Base-by-base conservation (phyloP, 2,797 vertebrate species). In the Tenualosa ilisha region DNA sequence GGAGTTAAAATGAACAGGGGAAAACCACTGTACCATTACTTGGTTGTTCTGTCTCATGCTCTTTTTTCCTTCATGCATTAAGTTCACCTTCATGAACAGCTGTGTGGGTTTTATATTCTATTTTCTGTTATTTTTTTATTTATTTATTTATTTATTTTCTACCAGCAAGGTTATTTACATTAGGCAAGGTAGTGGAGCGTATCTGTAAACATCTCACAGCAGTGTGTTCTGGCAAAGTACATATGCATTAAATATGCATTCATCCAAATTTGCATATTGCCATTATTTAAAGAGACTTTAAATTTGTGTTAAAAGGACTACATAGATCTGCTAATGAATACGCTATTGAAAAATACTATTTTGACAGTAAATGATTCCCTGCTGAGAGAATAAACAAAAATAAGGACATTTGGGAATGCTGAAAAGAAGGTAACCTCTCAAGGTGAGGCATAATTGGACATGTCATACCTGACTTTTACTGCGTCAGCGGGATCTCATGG, bases 61-160 rank as follows among this genome's bases (percentile, higher is more conserved):
- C 68, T 15, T 20, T 75, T 3, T 75, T 72, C 37, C 40, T 17
- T 75, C 31, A 75, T 75, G 68, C 68, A 43, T 75, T 31, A 75
- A 75, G 68, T 43, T 75, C 68, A 75, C 68, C 68, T 75, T 75
- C 68, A 40, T 40, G 31, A 75, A 40, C 31, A 75, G 68, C 68
- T 75, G 56, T 59, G 56, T 59, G 53, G 13, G 12, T 54, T 54
- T 51, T 9, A 5, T 2, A 6, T 12, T 12, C 50, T 24, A 31
- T 31, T 31, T 31, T 31, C 31, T 31, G 61, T 0, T n/a, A 24
- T 26, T 11, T 26, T 65, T 65, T 65, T 24, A 0, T 31, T 11
- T 31, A 31, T 31, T 31, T 31, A 31, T 31, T 31, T 31, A 31
- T 31, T 31, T 31, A 31, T 31, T 31, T 20, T 17, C 13, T 31